Percentiles rank a stretch among this genome's conserved stretches.
Evolutionary conservation across 2,888 invertebrate species (phyloP).

Genomic region (Lasioglossum calceatum): DNA sequence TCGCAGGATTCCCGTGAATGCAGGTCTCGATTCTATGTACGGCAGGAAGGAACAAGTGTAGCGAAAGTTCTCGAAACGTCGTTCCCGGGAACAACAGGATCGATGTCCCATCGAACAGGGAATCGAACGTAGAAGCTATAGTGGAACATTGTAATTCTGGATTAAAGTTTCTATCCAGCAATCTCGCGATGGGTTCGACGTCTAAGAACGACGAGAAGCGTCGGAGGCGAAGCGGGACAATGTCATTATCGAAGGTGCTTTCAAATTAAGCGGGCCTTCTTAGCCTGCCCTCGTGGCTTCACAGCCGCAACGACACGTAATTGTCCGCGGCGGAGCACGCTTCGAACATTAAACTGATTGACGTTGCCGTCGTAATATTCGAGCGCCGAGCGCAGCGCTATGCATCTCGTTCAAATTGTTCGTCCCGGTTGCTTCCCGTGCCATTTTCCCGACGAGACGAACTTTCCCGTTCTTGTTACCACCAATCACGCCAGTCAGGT

Average conservation of each 20-base stretch:
- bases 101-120: neutral
- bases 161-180: conserved; percentile 77
- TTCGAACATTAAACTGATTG: conserved; percentile 62
- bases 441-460: neutral
- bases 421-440: conserved; percentile 10
- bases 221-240: conserved; percentile 58
- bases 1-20: neutral
- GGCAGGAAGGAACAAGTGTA: neutral
- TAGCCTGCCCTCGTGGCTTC: conserved; percentile 67
- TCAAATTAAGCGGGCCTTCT: conserved; percentile 77
- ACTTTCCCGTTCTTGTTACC: conserved; percentile 13
- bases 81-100: neutral
- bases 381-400: neutral
- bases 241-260: conserved; percentile 76
- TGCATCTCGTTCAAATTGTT: conserved; percentile 3
- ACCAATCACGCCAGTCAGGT: conserved; percentile 4
- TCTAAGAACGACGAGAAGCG: conserved; percentile 28
- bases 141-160: conserved; percentile 75
- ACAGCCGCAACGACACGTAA: conserved; percentile 59
- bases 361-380: conserved; percentile 51
- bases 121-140: neutral
- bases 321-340: conserved; percentile 34
- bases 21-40: neutral
- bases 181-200: conserved; percentile 71
- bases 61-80: neutral